These are phyloP conservation scores for Oophaga pumilio DNA, from an alignment of 2,113 vertebrate genomes.

Conservation along the genomic window DNA sequence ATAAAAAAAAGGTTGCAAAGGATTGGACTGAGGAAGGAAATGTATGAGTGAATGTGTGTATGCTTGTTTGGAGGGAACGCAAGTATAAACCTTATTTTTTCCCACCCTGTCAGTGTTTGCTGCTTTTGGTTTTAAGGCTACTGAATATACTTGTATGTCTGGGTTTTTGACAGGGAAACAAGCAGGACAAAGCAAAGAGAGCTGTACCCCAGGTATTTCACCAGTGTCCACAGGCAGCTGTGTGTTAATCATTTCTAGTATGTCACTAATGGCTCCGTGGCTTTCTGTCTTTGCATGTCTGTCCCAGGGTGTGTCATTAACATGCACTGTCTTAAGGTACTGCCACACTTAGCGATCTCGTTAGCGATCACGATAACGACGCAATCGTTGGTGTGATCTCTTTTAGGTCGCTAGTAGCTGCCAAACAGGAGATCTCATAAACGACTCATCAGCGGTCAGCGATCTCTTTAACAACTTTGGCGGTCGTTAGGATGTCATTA, in stretches of 20 bases:
- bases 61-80: neutral
- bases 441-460: no score
- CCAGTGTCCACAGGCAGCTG: constrained; percentile 52
- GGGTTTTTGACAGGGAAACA: constrained; percentile 89
- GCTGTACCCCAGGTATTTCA: constrained; percentile 86
- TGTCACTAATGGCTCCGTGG: constrained; percentile 40
- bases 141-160: constrained; percentile 62
- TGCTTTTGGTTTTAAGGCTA: constrained; percentile 32
- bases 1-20: neutral
- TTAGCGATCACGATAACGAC: no score
- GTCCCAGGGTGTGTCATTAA: constrained; percentile 28
- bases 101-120: neutral
- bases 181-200: constrained; percentile 85
- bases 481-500: no score
- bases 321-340: neutral
- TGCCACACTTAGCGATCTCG: no score
- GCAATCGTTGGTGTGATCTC: no score
- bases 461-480: no score
- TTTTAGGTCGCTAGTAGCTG: no score
- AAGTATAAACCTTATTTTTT: neutral
- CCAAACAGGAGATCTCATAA: no score
- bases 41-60: neutral
- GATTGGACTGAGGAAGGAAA: neutral
- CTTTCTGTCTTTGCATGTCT: constrained; percentile 16
- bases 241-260: constrained; percentile 17